phyloP scores from a whole-genome alignment of 2,888 invertebrate genomes.

The Euspilapteryx auroguttella region DNA sequence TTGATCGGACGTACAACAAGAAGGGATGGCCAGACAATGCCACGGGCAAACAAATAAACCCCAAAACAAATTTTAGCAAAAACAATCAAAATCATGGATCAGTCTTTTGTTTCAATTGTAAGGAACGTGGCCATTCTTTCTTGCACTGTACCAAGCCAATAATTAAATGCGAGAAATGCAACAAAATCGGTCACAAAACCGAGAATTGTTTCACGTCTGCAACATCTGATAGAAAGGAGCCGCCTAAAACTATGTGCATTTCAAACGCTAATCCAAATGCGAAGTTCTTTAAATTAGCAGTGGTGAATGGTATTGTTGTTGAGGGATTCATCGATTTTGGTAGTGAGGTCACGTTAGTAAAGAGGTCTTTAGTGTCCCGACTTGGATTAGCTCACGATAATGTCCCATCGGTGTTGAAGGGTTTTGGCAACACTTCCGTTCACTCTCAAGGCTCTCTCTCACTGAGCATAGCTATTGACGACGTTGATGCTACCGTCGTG shows the following conservation, averaged over 20 bases:
- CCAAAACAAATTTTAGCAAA: not conserved
- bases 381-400: not conserved
- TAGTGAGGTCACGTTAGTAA: conserved; percentile 5
- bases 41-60: not conserved
- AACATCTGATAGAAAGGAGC: not conserved
- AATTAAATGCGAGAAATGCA: conserved; percentile 1
- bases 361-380: not conserved
- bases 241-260: conserved; percentile 1
- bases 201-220: not conserved
- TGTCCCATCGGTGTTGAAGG: not conserved
- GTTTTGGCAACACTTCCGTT: conserved; percentile 9
- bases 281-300: conserved; percentile 3
- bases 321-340: conserved; percentile 4
- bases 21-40: not conserved
- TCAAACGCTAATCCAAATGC: not conserved
- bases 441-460: conserved; percentile 5
- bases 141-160: not conserved
- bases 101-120: not conserved
- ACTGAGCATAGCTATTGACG: conserved; percentile 6
- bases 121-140: conserved; percentile 1
- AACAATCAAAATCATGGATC: not conserved
- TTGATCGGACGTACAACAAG: not conserved
- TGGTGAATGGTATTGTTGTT: not conserved
- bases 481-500: conserved; percentile 6
- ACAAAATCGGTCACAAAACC: not conserved